These are phyloP conservation scores for Campoplex nolae DNA, from an alignment of 2,888 invertebrate genomes.

Conservation along the genomic window DNA sequence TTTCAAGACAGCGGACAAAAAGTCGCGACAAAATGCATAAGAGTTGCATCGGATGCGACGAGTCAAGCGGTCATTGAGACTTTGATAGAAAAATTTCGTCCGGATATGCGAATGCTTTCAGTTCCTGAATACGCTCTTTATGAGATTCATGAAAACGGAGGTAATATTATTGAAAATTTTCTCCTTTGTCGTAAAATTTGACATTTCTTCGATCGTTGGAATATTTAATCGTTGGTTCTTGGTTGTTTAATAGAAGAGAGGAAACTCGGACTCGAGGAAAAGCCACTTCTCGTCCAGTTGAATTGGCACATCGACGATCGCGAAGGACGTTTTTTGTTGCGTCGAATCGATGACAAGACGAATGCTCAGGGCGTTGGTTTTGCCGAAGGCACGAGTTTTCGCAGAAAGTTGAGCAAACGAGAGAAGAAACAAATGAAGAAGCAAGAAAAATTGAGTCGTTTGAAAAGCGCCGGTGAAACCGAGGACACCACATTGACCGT, in stretches of 20 bases:
- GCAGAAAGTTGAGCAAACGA: conserved; percentile 97
- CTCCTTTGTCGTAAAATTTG: neutral
- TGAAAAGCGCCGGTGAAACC: conserved; percentile 89
- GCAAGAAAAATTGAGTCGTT: conserved; percentile 93
- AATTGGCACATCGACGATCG: conserved; percentile 99
- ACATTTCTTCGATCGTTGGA: neutral
- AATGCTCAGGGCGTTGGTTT: conserved; percentile 88
- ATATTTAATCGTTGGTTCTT: neutral
- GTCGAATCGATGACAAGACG: conserved; percentile 94
- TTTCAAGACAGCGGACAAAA: conserved; percentile 99
- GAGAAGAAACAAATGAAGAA: conserved; percentile 99
- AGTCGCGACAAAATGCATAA: conserved; percentile 99
- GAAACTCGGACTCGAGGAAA: conserved; percentile 95
- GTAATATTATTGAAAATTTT: conserved; percentile 78
- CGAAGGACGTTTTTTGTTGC: conserved; percentile 97
- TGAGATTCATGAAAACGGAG: conserved; percentile 91
- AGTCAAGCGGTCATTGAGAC: conserved; percentile 98
- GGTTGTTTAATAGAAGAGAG: conserved; percentile 90
- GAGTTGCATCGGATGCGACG: conserved; percentile 98
- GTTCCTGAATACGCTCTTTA: conserved; percentile 89
- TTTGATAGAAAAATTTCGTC: conserved; percentile 99
- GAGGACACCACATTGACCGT: conserved; percentile 85
- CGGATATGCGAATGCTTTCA: conserved; percentile 98
- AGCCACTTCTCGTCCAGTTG: conserved; percentile 97
- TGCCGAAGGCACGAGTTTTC: conserved; percentile 93